Evolutionary conservation across 2,888 invertebrate species (phyloP).

Genomic region (Seladonia tumulorum): DNA sequence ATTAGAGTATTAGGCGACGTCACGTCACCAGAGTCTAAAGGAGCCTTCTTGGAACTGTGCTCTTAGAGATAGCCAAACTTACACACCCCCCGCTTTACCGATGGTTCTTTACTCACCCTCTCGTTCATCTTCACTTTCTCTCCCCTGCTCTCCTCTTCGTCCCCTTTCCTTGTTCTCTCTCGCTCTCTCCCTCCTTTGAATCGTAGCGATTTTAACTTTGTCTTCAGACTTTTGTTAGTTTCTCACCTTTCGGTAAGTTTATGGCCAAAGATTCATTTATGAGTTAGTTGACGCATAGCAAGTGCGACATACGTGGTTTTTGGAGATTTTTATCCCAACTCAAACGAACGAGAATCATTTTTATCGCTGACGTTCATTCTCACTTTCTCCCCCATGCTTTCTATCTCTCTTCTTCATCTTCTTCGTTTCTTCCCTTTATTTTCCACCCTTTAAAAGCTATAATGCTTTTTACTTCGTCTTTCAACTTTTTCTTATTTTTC

Average conservation of each 20-base stretch:
- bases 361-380: not conserved
- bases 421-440: not conserved
- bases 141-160: not conserved
- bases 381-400: not conserved
- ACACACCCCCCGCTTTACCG: conserved; percentile 63
- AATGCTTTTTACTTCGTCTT: not conserved
- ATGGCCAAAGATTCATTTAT: not conserved
- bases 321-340: not conserved
- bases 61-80: conserved; percentile 83
- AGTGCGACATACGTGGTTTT: not conserved
- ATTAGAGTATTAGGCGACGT: conserved; percentile 84
- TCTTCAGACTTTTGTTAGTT: not conserved
- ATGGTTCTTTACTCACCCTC: conserved; percentile 57
- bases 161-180: conserved; percentile 17
- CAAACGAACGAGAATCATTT: too few relatives aligned
- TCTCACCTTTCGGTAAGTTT: not conserved
- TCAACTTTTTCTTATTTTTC: not conserved
- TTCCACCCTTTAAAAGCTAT: not conserved
- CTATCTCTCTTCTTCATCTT: not conserved
- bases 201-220: not conserved
- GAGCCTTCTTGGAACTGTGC: conserved; percentile 82
- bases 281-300: not conserved
- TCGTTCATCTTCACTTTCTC: conserved; percentile 41
- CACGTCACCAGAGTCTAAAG: conserved; percentile 83
- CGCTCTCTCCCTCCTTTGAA: not conserved